Conservation (phyloP, 1,140 invertebrate genomes). For the Solen grandis region DNA sequence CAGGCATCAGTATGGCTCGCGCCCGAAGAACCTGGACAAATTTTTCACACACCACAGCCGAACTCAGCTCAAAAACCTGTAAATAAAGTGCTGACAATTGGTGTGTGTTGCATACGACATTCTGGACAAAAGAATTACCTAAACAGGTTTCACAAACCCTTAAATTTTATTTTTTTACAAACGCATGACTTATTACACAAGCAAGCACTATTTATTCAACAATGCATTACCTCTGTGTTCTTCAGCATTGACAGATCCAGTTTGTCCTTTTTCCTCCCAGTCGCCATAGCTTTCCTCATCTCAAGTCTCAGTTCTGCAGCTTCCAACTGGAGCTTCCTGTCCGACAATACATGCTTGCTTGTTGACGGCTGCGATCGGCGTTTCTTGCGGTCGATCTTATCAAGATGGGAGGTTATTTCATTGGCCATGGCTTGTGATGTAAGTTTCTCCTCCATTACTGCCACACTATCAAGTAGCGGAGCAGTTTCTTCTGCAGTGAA, state of each 20-base stretch:
- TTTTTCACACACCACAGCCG: conserved; percentile 28
- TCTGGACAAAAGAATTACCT: no score
- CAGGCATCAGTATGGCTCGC: conserved; percentile 13
- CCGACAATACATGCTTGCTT: background rate
- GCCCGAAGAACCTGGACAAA: conserved; percentile 5
- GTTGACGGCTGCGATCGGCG: background rate
- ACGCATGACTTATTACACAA: no score
- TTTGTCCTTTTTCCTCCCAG: background rate
- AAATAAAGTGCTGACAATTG: no score
- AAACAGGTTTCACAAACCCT: no score
- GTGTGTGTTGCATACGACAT: no score
- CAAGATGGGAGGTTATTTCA: background rate
- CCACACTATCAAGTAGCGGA: conserved; percentile 30
- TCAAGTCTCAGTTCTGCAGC: background rate
- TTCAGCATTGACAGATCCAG: background rate
- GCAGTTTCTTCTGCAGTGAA: conserved; percentile 8
- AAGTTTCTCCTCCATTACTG: conserved; percentile 32
- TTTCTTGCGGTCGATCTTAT: background rate
- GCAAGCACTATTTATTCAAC: no score
- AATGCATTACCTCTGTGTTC: background rate
- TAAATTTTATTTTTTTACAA: no score
- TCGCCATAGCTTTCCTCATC: background rate
- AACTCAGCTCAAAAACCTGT: conserved; percentile 47
- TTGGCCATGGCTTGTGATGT: conserved; percentile 12
- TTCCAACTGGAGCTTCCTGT: background rate